Percentiles rank a stretch among this genome's conserved stretches.
Evolutionary conservation across 2,888 invertebrate species (phyloP).

Genomic region (Ischnus inquisitorius): DNA sequence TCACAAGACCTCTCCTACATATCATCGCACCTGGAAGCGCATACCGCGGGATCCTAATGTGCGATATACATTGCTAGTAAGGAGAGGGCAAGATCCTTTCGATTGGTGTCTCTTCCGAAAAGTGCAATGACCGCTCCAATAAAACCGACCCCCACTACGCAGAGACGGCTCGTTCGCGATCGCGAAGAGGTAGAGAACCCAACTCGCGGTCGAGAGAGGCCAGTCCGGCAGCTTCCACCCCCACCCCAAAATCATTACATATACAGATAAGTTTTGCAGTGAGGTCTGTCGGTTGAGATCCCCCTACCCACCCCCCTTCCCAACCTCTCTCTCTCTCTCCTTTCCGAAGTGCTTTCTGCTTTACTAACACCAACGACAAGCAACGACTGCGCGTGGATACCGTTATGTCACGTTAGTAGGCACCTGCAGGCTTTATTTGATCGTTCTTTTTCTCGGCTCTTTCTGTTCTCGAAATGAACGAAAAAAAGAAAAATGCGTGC

Average conservation of each 20-base stretch:
- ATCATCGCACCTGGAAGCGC: neutral
- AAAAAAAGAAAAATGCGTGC: neutral
- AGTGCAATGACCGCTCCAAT: constrained; percentile 85
- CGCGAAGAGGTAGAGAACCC: constrained; percentile 45
- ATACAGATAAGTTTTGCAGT: constrained; percentile 77
- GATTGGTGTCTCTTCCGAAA: constrained; percentile 75
- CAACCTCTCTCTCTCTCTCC: constrained; percentile 25
- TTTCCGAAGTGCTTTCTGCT: constrained; percentile 19
- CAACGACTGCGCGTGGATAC: constrained; percentile 81
- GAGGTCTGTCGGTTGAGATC: constrained; percentile 59
- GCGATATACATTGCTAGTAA: constrained; percentile 11
- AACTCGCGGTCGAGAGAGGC: constrained; percentile 55
- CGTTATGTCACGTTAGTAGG: constrained; percentile 85
- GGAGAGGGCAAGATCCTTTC: constrained; percentile 73
- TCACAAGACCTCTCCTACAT: neutral
- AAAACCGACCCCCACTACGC: constrained; percentile 77
- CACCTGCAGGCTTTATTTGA: constrained; percentile 80
- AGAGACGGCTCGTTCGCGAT: constrained; percentile 26
- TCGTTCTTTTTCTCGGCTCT: constrained; percentile 34
- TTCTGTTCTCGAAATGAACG: constrained; percentile 22
- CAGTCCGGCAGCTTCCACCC: constrained; percentile 68
- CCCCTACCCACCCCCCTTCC: constrained; percentile 42
- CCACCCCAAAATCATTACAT: constrained; percentile 79
- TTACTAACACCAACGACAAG: constrained; percentile 72
- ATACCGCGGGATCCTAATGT: neutral